Conservation (phyloP, 1,140 invertebrate species). For the Drosophila ficusphila region DNA sequence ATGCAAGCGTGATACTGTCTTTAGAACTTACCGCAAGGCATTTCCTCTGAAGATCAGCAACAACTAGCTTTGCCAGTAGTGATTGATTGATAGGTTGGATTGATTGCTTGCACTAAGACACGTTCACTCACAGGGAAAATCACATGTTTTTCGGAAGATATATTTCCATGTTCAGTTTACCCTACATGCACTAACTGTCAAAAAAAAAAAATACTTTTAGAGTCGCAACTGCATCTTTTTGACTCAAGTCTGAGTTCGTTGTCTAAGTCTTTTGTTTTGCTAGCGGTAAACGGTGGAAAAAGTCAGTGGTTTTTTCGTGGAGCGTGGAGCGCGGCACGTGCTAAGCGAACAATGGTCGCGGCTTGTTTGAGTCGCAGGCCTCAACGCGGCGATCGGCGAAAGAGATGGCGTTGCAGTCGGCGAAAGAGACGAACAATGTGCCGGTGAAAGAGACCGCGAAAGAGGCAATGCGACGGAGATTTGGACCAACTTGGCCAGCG, state of each 20-base stretch:
- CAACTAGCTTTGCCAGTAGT: background rate
- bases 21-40: slow-evolving; percentile 30
- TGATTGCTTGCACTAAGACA: background rate
- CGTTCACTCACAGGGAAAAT: slow-evolving; percentile 5
- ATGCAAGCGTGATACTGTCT: background rate
- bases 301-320: background rate
- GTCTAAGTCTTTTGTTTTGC: slow-evolving; percentile 29
- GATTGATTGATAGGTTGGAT: slow-evolving; percentile 6
- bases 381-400: slow-evolving; percentile 12
- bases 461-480: slow-evolving; percentile 2
- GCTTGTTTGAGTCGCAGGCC: slow-evolving; percentile 60
- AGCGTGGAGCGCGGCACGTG: slow-evolving; percentile 58
- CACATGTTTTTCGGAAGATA: background rate
- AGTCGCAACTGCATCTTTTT: slow-evolving; percentile 9
- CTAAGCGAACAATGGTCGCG: slow-evolving; percentile 74
- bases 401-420: slow-evolving; percentile 15
- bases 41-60: slow-evolving; percentile 11
- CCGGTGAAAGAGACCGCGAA: slow-evolving; percentile 12
- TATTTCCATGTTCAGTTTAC: slow-evolving; percentile 9
- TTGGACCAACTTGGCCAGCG: slow-evolving; percentile 53
- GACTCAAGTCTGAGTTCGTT: slow-evolving; percentile 1
- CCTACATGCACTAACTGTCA: too few relatives aligned
- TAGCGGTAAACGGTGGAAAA: slow-evolving; percentile 15
- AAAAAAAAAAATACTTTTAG: background rate
- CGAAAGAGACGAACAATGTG: slow-evolving; percentile 8